Percentiles rank a stretch among this genome's conserved stretches.
These are phyloP conservation scores for Ostrea edulis DNA, from an alignment of 1,140 invertebrate species.

Conservation along the genomic window DNA sequence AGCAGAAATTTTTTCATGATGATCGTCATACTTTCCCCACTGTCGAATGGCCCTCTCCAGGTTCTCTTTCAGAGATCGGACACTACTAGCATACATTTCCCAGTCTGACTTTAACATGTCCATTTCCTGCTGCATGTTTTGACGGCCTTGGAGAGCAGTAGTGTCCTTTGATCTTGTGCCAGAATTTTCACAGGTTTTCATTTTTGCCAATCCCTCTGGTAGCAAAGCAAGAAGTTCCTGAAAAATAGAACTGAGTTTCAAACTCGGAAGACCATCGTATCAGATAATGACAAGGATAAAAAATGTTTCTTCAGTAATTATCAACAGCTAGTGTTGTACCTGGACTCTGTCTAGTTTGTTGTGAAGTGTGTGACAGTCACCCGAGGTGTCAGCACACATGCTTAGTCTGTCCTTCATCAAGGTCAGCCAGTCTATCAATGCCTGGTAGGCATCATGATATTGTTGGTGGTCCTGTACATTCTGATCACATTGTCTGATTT, in stretches of 20 bases:
- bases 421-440: conserved; percentile 82
- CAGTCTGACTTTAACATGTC: conserved; percentile 92
- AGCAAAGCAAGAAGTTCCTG: conserved; percentile 90
- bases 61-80: conserved; percentile 90
- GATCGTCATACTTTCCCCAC: conserved; percentile 94
- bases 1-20: conserved; percentile 88
- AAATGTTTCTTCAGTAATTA: neutral
- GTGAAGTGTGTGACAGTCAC: conserved; percentile 92
- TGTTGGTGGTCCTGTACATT: conserved; percentile 90
- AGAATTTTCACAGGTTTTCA: conserved; percentile 88
- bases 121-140: conserved; percentile 91
- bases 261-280: neutral
- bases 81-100: conserved; percentile 90
- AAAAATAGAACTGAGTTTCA: conserved; percentile 16
- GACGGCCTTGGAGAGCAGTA: conserved; percentile 92
- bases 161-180: conserved; percentile 83
- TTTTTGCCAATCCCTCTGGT: conserved; percentile 93
- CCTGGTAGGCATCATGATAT: conserved; percentile 74
- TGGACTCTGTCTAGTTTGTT: conserved; percentile 94
- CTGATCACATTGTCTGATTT: conserved; percentile 88
- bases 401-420: conserved; percentile 91
- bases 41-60: conserved; percentile 92
- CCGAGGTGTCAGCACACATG: conserved; percentile 92
- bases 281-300: no score
- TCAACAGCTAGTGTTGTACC: conserved; percentile 73